Percentiles rank a stretch among this genome's conserved stretches.
Conservation (phyloP, 2,888 invertebrate species). For the Eurytoma californica region DNA sequence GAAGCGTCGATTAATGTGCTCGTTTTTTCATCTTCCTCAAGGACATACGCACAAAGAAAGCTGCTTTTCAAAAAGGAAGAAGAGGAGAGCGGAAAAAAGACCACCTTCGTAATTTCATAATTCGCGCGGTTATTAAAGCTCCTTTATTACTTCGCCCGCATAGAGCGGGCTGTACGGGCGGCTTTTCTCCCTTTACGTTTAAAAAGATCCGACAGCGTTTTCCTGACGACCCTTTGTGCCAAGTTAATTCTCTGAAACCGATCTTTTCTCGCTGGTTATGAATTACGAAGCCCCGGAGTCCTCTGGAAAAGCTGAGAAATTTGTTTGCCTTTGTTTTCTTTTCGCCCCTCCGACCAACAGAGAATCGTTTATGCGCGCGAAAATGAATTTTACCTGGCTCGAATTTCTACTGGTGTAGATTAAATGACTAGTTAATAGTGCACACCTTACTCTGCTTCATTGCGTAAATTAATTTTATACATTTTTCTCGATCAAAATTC, state of each 20-base stretch:
- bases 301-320: conserved; percentile 20
- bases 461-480: no score
- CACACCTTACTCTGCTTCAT: no score
- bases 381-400: no score
- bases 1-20: not conserved
- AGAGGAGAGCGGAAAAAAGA: not conserved
- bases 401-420: no score
- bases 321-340: conserved; percentile 25
- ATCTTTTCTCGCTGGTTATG: conserved; percentile 31
- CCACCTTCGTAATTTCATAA: conserved; percentile 43
- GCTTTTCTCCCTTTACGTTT: conserved; percentile 28
- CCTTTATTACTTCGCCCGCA: conserved; percentile 30
- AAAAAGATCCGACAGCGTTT: conserved; percentile 36
- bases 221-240: conserved; percentile 29
- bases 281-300: not conserved
- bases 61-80: not conserved
- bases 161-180: not conserved
- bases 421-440: no score
- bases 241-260: conserved; percentile 42
- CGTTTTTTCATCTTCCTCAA: conserved; percentile 11
- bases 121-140: conserved; percentile 47
- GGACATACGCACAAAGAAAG: conserved; percentile 21
- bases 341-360: not conserved
- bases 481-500: no score
- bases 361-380: no score